Conservation (phyloP, 2,888 invertebrate species). For the Drosophila acutilabella region DNA sequence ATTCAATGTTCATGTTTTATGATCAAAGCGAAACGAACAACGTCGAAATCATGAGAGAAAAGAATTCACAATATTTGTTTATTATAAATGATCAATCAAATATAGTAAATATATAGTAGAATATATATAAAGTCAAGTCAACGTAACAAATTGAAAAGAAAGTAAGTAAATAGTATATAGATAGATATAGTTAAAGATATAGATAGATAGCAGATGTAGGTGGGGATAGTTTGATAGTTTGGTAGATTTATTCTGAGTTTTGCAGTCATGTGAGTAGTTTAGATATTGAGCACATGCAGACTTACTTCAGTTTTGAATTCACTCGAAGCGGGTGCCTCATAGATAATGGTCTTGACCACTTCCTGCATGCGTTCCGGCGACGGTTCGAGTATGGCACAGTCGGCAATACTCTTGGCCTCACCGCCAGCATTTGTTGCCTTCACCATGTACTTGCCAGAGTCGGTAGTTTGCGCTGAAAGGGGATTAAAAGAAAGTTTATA, state of each 20-base stretch:
- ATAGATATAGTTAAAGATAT: conserved; percentile 33
- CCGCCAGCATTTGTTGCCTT: conserved; percentile 91
- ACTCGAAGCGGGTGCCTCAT: conserved; percentile 84
- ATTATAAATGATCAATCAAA: conserved; percentile 53
- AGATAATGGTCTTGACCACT: conserved; percentile 88
- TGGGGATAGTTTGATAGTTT: conserved; percentile 37
- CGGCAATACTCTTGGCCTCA: conserved; percentile 93
- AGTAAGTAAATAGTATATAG: conserved; percentile 14
- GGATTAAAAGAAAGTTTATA: neutral
- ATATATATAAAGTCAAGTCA: conserved; percentile 56
- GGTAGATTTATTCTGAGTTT: conserved; percentile 24
- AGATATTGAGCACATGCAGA: conserved; percentile 82
- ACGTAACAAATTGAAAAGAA: conserved; percentile 58
- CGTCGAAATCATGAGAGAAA: conserved; percentile 82
- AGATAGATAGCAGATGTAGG: conserved; percentile 41
- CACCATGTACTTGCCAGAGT: conserved; percentile 92
- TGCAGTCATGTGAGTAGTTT: conserved; percentile 56
- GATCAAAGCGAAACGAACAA: conserved; percentile 79
- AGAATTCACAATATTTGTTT: conserved; percentile 81
- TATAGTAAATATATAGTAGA: conserved; percentile 31
- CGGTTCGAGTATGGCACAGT: conserved; percentile 90
- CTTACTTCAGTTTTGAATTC: conserved; percentile 84
- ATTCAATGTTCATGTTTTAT: conserved; percentile 42
- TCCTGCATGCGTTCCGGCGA: conserved; percentile 89
- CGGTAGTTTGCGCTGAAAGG: conserved; percentile 87